Evolutionary conservation across 2,888 invertebrate genomes (phyloP), one percentile per base, ranked within the genome.

Genomic region (Cynaeus angustus): DNA sequence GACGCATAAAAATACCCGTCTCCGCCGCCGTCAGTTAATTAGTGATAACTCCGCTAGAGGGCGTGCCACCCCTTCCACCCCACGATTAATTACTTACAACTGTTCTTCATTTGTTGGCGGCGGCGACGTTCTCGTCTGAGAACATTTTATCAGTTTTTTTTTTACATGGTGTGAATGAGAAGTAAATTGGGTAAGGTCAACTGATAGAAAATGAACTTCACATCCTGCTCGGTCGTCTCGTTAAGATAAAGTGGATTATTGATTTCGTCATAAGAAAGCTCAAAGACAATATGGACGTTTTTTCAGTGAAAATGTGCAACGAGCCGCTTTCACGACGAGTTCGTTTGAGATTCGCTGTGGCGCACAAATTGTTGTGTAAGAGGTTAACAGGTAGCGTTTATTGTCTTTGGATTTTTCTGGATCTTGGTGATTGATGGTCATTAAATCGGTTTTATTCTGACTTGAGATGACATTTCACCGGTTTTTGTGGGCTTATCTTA

Each of bases 1-100:
- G 77, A 68, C 67, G 74, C 71, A 75, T 76, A 77, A 74, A 77
- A 76, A 77, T 74, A 76, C 67, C n/a, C 65, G 41, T 14, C 48
- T 26, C 43, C 65, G 50, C 56, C 66, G 66, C 66, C 48, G 55
- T 58, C 58, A 66, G 58, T 67, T 67, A 67, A 67, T 67, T 67
- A 67, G 43, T 59, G 66, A 58, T 58, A 67, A 59, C 66, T 50
- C 41, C 37, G 45, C 43, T 13, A 52, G 53, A 56, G 43, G 56
- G 66, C 46, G 50, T 33, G 12, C 41, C n/a, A 13, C 41, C 41
- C 41, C 12, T 50, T 67, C 66, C 58, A 67, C 66, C 66, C 65
- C 66, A 12, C 59, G 41, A 67, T 67, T 67, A 67, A 67, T 67
- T 59, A 59, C 59, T 9, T 41, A 58, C 66, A 50, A 67, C 66